Conservation (phyloP, 1,140 invertebrate species). For the Drosophila biarmipes region DNA sequence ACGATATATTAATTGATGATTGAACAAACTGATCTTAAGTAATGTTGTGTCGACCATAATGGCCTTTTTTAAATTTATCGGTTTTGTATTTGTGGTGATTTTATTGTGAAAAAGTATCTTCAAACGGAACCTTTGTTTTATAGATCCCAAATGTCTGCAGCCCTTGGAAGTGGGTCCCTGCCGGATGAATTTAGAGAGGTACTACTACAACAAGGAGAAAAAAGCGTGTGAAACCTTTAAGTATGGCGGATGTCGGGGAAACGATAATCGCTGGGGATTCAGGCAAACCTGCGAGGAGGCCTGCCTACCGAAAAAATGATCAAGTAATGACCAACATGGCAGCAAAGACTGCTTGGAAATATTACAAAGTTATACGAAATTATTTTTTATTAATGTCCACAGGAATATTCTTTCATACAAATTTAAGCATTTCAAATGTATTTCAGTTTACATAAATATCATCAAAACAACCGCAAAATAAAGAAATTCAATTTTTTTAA, state of each 20-base stretch:
- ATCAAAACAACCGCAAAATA: too few species aligned
- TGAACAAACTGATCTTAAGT: too few species aligned
- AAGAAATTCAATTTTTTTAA: too few species aligned
- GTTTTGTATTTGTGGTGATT: too few species aligned
- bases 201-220: conserved; percentile 72
- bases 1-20: too few species aligned
- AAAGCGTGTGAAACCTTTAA: conserved; percentile 87
- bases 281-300: conserved; percentile 88
- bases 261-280: conserved; percentile 91
- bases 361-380: neutral
- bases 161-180: conserved; percentile 73
- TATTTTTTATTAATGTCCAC: neutral
- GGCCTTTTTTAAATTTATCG: too few species aligned
- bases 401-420: too few species aligned
- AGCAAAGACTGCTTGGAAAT: neutral
- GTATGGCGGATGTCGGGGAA: conserved; percentile 92
- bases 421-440: too few species aligned
- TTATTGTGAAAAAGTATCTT: too few species aligned
- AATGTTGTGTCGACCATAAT: too few species aligned
- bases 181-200: conserved; percentile 76
- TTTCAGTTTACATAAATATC: too few species aligned
- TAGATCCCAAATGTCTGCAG: conserved; percentile 73
- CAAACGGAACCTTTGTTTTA: neutral
- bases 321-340: neutral
- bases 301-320: conserved; percentile 84